Evolutionary conservation across 1,140 invertebrate species (phyloP), one percentile per base, ranked within the genome.

Genomic region (Drosophila sproati): DNA sequence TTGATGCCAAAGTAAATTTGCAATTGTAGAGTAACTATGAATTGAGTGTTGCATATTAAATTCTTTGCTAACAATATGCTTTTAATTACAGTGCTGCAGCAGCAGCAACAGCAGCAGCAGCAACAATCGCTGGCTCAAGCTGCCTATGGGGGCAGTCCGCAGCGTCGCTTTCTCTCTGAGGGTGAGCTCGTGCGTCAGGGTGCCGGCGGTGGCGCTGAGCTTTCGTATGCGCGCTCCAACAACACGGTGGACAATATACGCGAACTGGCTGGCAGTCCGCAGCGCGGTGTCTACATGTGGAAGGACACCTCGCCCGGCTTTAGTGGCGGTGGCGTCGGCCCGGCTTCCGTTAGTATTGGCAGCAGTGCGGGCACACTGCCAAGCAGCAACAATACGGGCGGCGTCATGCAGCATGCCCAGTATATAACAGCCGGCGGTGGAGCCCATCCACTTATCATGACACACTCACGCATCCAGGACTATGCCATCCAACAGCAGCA

Each of bases 161-260:
- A 97, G 92, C 94, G 97, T 1, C 95, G 97, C 55, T 97, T 98
- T 92, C 94, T 97, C 34, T 97, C 96, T 7, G 97, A 98, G 92
- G 96, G 96, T 60, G 97, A 97, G 92, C 93, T 97, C 69, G 94
- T 97, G 54, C 94, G 96, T n/a, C 96, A 96, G 80, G 94, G 94
- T 39, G 94, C 94, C 10, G 94, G 94, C 77, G 39, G 39, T 4
- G 79, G 77, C 32, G 91, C 82, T 32, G 94, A 94, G 68, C 87
- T 94, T 41, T 93, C 94, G 4, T 94, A 94, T 80, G 93, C 94
- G 4, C 80, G 94, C 61, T 94, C 94, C 66, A 95, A 95, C 80
- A 94, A 95, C 83, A 95, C 94, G 0, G 94, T 95, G 64, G 95
- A 95, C 83, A 95, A 95, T 88, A 95, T 95, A 71, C 94, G 96